Base-by-base conservation (phyloP, 2,888 invertebrate genomes). In the Eristalis pertinax region DNA sequence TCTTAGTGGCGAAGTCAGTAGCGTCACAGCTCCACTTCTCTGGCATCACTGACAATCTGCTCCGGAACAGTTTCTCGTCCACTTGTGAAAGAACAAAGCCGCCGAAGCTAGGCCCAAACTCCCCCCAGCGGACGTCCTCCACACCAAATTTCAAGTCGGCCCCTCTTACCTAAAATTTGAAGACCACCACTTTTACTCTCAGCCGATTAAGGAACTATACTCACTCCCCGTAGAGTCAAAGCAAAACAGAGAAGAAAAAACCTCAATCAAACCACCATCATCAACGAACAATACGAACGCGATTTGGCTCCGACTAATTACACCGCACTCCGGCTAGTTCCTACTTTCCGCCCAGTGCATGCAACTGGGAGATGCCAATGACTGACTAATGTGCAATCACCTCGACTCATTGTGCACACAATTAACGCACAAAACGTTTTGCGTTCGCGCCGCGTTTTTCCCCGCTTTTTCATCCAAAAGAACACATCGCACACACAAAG, bases 371-470 rank as follows among this genome's bases (percentile, higher is more conserved):
- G n/a, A 63, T 13, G 63, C n/a, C 32, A 63, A 63, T n/a, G 32
- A 63, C 63, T 63, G n/a, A 63, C 63, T 63, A 63, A 63, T n/a
- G 50, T 50, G 50, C 50, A 50, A n/a, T 63, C 32, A 29, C n/a
- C 50, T 38, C 63, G 2, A 24, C 35, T 50, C 56, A 58, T 38
- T 56, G 35, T 35, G 32, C 32, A 32, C 32, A 65, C 41, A 74
- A 15, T 29, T 58, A 50, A 65, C 2, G 22, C 41, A 65, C 56
- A 50, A 50, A 50, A 19, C 50, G 50, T 19, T 50, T 19, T 5
- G 15, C 50, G 50, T n/a, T 43, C 43, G 4, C 43, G 0, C n/a
- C 43, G 43, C n/a, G n/a, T 43, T 50, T 50, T 29, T 4, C 5
- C 5, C 43, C 15, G n/a, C n/a, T 1, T 50, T 50, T 50, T 50